Conservation (phyloP, 2,888 invertebrate species). For the Nomada fabriciana region DNA sequence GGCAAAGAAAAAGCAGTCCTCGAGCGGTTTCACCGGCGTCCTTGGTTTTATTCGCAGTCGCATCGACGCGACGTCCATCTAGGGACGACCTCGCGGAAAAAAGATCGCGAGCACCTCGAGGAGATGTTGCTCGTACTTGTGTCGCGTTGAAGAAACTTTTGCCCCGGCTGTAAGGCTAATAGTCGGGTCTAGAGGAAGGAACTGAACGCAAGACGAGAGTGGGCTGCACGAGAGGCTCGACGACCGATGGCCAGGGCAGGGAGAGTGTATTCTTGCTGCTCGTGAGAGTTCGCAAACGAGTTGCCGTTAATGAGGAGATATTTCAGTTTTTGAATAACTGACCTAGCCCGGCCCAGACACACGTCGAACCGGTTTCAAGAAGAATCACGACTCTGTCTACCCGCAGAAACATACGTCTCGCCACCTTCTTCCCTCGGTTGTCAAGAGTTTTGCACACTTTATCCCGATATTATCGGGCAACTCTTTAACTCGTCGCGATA, state of each 20-base stretch:
- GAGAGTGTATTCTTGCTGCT: not conserved
- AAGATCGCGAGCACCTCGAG: not conserved
- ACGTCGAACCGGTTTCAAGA: constrained; percentile 76
- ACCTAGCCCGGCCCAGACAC: constrained; percentile 73
- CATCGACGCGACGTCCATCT: not conserved
- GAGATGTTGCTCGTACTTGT: no score
- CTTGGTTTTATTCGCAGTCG: constrained; percentile 27
- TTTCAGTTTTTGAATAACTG: constrained; percentile 79
- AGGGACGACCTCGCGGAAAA: not conserved
- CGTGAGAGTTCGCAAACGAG: constrained; percentile 64
- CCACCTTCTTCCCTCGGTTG: constrained; percentile 35
- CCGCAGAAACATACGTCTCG: constrained; percentile 64
- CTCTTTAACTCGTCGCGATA: not conserved
- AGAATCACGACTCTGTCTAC: constrained; percentile 70
- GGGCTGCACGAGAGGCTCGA: not conserved
- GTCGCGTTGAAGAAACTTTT: no score
- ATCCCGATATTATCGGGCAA: constrained; percentile 52
- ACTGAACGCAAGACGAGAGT: not conserved
- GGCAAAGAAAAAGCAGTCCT: constrained; percentile 14
- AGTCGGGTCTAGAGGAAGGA: not conserved
- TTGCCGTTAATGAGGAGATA: constrained; percentile 75
- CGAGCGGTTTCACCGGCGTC: constrained; percentile 14
- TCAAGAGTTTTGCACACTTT: constrained; percentile 19
- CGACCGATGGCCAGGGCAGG: not conserved
- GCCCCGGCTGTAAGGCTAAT: no score